Conservation (phyloP, 2,888 invertebrate genomes). For the Phymatocera aterrima region DNA sequence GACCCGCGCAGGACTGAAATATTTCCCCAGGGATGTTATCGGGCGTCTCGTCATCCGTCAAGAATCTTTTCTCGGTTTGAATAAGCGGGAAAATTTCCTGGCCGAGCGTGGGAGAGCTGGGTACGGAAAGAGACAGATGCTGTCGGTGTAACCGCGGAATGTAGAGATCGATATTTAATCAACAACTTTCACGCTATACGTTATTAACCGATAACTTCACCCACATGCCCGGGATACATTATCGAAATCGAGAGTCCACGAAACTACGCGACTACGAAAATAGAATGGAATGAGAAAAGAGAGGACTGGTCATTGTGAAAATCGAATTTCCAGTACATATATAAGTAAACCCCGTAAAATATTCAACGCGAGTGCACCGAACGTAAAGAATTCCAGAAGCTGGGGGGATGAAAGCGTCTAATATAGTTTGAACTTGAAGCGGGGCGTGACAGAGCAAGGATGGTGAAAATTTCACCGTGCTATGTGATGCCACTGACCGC, state of each 20-base stretch:
- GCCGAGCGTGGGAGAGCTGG: neutral
- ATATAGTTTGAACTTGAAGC: slow-evolving; percentile 1
- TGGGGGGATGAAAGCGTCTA: neutral
- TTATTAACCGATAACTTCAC: neutral
- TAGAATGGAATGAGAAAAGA: too few relatives aligned
- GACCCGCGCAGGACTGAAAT: neutral
- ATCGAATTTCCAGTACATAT: neutral
- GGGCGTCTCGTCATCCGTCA: neutral
- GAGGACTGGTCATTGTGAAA: neutral
- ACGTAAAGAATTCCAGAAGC: neutral
- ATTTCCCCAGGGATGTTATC: slow-evolving; percentile 11
- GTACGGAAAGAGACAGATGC: neutral
- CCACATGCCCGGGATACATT: neutral
- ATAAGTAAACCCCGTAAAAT: neutral
- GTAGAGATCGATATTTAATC: neutral
- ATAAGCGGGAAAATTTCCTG: neutral
- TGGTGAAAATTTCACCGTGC: neutral
- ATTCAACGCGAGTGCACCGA: neutral
- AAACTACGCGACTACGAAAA: too few relatives aligned
- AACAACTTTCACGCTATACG: neutral
- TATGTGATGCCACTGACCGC: slow-evolving; percentile 22
- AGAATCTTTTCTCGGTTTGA: neutral
- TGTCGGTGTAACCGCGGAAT: neutral
- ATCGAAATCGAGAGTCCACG: too few relatives aligned
- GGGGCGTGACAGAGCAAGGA: neutral